Evolutionary conservation across 2,888 invertebrate species (phyloP), one percentile per base, ranked within the genome.

Genomic region (Artemia sinica): DNA sequence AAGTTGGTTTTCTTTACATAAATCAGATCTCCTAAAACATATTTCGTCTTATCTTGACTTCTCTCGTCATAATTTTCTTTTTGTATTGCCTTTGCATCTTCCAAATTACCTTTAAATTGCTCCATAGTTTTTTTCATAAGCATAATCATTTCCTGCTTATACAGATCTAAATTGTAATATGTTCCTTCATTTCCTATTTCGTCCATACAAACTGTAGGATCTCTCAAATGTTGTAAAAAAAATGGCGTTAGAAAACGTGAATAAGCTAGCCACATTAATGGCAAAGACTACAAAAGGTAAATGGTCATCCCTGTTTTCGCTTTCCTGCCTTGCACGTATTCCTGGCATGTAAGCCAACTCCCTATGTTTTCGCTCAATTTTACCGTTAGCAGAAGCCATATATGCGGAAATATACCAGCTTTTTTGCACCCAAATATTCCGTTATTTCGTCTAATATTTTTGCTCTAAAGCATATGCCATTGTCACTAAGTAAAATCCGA

Each of bases 81-180:
- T 14, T 58, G 58, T 58, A 14, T 14, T 58, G n/a, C 58, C n/a
- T 8, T n/a, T n/a, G 58, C 58, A 58, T 14, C n/a, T 58, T n/a
- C n/a, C 58, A 58, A 58, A 14, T 58, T 58, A n/a, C n/a, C 58
- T 58, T 58, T n/a, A 8, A 58, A n/a, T 58, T 14, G n/a, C 8
- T 58, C 58, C 8, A 14, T 58, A 14, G 58, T 8, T 58, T 58
- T 58, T 6, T 58, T 58, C 14, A 9, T n/a, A n/a, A n/a, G n/a
- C 58, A 58, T 58, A 58, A 58, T 58, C 58, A 58, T 58, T 14
- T 58, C 58, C 14, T 58, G 58, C 58, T 58, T 58, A 14, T 58
- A 58, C 58, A 14, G n/a, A 8, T n/a, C n/a, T 14, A 58, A 14
- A 58, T 58, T 58, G 9, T 58, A 58, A 10, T 58, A 58, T 58